A percentile compares a stretch with the other conserved stretches of the same genome.
These are phyloP conservation scores for Drosophila emarginata DNA, from an alignment of 2,888 invertebrate species.

Conservation along the genomic window DNA sequence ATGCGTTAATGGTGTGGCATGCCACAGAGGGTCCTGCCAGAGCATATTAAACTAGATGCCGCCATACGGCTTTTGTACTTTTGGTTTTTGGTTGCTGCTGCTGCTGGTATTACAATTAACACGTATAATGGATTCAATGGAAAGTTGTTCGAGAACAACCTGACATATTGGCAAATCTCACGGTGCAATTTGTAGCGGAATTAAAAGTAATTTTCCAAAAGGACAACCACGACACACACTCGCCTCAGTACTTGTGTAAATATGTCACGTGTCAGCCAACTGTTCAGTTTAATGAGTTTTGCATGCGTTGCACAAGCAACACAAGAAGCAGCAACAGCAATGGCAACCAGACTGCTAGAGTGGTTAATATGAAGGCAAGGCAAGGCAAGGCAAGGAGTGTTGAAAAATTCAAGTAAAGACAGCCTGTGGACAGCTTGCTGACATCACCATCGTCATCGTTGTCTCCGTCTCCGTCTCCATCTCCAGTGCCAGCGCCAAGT, in stretches of 20 bases:
- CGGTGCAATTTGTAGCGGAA: slow-evolving; percentile 46
- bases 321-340: not conserved
- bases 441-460: slow-evolving; percentile 9
- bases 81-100: not conserved
- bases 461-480: not conserved
- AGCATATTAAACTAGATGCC: not conserved
- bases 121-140: slow-evolving; percentile 56
- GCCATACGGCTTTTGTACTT: not conserved
- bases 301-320: slow-evolving; percentile 57
- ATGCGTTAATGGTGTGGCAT: slow-evolving; percentile 69
- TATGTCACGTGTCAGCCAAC: slow-evolving; percentile 59
- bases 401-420: not conserved
- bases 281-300: slow-evolving; percentile 74
- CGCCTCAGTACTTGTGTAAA: slow-evolving; percentile 36
- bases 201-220: slow-evolving; percentile 25
- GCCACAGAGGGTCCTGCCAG: slow-evolving; percentile 18
- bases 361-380: not conserved
- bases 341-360: not conserved
- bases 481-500: slow-evolving; percentile 28
- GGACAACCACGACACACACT: not conserved
- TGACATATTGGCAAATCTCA: slow-evolving; percentile 46
- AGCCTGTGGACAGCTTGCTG: slow-evolving; percentile 4
- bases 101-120: slow-evolving; percentile 60
- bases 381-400: too few species aligned
- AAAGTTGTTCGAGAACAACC: slow-evolving; percentile 16